A percentile compares a stretch with the other conserved stretches of the same genome.
Evolutionary conservation across 2,888 invertebrate genomes (phyloP).

Genomic region (Adelphocoris suturalis): DNA sequence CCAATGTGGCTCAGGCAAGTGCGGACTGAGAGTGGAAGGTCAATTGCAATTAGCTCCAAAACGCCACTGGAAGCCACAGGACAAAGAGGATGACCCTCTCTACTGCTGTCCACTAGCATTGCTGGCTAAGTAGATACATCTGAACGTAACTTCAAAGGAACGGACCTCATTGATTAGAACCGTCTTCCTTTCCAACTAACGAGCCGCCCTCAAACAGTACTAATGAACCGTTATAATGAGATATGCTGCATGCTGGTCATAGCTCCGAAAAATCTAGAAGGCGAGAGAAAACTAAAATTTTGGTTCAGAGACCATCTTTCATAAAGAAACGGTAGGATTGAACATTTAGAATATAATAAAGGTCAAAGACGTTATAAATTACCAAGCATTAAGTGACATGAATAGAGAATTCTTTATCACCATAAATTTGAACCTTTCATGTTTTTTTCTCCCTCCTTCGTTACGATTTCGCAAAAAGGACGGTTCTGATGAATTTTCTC

Average conservation of each 20-base stretch:
- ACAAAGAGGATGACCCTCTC: background rate
- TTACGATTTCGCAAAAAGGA: too few relatives aligned
- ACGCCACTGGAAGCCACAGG: background rate
- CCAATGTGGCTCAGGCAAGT: background rate
- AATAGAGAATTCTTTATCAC: too few relatives aligned
- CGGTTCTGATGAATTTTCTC: too few relatives aligned
- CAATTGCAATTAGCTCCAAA: constrained; percentile 40
- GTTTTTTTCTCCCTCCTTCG: too few relatives aligned
- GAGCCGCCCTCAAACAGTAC: constrained; percentile 59
- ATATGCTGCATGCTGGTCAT: background rate
- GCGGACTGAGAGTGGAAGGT: background rate
- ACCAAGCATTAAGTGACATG: too few relatives aligned
- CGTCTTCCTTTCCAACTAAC: constrained; percentile 63
- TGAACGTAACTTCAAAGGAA: constrained; percentile 44
- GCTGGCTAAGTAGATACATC: constrained; percentile 62
- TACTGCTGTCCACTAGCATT: constrained; percentile 32
- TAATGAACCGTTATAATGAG: constrained; percentile 59
- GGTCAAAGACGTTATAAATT: too few relatives aligned
- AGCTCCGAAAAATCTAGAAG: too few relatives aligned
- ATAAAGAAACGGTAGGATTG: too few relatives aligned
- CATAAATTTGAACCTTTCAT: too few relatives aligned
- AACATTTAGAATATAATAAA: too few relatives aligned
- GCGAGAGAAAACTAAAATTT: too few relatives aligned
- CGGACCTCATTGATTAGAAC: constrained; percentile 45
- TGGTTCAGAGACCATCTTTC: too few relatives aligned